These are phyloP conservation scores for Pterois miles DNA, from an alignment of 2,797 vertebrate genomes.

Conservation along the genomic window DNA sequence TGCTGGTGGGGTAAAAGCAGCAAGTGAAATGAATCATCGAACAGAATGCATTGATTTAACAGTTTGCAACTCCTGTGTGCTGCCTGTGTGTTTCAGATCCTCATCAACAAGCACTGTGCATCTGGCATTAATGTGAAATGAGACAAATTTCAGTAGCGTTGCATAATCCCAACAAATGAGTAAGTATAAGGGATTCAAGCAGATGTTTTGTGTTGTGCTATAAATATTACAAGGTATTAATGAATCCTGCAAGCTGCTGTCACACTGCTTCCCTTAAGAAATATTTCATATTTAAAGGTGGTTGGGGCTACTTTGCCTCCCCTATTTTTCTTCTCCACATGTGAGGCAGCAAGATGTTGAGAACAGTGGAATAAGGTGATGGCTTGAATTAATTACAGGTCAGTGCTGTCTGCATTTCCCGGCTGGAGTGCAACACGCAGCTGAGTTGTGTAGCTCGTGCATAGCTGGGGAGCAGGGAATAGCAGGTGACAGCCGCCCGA, in stretches of 20 bases:
- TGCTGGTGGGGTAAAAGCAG: constrained; percentile 52
- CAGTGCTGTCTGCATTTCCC: constrained; percentile 47
- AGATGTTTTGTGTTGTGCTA: constrained; percentile 25
- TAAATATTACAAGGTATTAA: constrained; percentile 45
- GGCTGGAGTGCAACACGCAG: constrained; percentile 54
- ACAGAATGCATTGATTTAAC: not conserved
- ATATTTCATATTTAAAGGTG: constrained; percentile 21
- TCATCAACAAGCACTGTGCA: constrained; percentile 19
- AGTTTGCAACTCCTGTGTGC: not conserved
- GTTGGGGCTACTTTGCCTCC: constrained; percentile 12
- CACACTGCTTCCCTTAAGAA: constrained; percentile 15
- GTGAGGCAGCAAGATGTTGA: constrained; percentile 28
- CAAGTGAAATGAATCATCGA: constrained; percentile 33
- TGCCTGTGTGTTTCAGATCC: constrained; percentile 11
- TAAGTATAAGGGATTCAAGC: constrained; percentile 22
- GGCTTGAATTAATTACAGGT: constrained; percentile 75
- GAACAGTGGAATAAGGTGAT: constrained; percentile 54
- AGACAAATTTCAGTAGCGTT: constrained; percentile 14
- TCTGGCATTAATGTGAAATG: constrained; percentile 15
- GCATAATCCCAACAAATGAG: constrained; percentile 15
- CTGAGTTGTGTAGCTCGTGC: constrained; percentile 55
- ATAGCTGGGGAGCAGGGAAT: constrained; percentile 56
- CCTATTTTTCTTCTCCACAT: not conserved
- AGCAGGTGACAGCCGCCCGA: constrained; percentile 72
- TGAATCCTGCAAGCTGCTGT: constrained; percentile 28